These are phyloP conservation scores for Microchrysa polita DNA, from an alignment of 2,888 invertebrate genomes.

Conservation along the genomic window DNA sequence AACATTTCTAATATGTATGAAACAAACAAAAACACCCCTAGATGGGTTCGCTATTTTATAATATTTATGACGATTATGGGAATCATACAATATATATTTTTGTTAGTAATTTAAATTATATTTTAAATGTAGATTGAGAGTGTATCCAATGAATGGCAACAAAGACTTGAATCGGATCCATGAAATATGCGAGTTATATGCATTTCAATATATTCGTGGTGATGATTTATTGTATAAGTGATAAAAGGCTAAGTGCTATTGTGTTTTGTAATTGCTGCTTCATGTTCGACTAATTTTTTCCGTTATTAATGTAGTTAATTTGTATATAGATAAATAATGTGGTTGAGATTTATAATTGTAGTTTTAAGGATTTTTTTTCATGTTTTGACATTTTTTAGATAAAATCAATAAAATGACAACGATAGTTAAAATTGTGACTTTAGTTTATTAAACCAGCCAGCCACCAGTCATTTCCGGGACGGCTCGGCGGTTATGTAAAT, in stretches of 20 bases:
- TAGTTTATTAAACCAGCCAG: too few species aligned
- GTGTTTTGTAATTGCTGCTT: slow-evolving; percentile 3
- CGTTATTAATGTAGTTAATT: slow-evolving; percentile 21
- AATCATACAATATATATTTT: slow-evolving; percentile 2
- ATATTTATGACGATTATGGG: slow-evolving; percentile 32
- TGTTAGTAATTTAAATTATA: slow-evolving; percentile 21
- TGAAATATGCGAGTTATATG: neutral
- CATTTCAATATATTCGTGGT: slow-evolving; percentile 6
- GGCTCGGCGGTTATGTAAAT: too few species aligned
- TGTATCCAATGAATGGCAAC: slow-evolving; percentile 6
- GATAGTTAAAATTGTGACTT: neutral
- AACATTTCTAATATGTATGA: too few species aligned
- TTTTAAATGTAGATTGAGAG: slow-evolving; percentile 3
- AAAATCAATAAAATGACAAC: slow-evolving; percentile 3
- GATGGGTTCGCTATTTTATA: slow-evolving; percentile 18
- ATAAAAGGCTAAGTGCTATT: slow-evolving; percentile 14
- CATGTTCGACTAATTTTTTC: neutral
- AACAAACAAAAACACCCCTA: neutral
- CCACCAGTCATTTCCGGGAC: too few species aligned
- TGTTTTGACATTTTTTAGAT: slow-evolving; percentile 25
- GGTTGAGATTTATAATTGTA: slow-evolving; percentile 36
- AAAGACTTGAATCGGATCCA: slow-evolving; percentile 33
- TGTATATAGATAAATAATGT: slow-evolving; percentile 25
- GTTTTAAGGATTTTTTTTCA: slow-evolving; percentile 11
- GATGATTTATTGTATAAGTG: slow-evolving; percentile 27